Percentiles rank a stretch among this genome's conserved stretches.
Conservation (phyloP, 2,797 vertebrate species). For the Darevskia nairensis region DNA sequence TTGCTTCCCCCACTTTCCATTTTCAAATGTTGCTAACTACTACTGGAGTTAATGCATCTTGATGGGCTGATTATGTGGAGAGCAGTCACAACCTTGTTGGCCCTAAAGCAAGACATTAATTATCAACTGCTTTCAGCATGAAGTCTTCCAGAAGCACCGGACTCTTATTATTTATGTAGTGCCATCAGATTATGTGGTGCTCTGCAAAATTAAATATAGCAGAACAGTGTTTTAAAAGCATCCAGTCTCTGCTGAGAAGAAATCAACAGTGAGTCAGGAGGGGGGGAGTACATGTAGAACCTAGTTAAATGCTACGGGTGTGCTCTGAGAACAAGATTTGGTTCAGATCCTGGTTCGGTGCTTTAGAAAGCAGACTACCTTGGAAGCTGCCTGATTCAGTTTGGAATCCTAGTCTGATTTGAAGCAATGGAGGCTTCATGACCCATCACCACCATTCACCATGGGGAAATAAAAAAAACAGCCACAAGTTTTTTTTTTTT, state of each 20-base stretch:
- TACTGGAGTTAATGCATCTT: conserved; percentile 13
- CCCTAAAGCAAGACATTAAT: conserved; percentile 47
- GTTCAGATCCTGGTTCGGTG: too few species aligned
- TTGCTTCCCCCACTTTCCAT: accelerated
- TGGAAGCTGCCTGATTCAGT: too few species aligned
- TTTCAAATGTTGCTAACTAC: not conserved
- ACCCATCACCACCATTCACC: too few species aligned
- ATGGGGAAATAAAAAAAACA: too few species aligned
- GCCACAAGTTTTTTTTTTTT: too few species aligned
- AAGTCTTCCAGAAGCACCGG: conserved; percentile 16
- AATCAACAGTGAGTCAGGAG: not conserved
- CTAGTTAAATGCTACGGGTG: not conserved
- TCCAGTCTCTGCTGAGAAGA: not conserved
- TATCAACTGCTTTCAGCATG: conserved; percentile 31
- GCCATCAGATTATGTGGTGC: conserved; percentile 4
- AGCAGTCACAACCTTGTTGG: conserved; percentile 21
- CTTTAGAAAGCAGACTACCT: too few species aligned
- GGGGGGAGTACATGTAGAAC: not conserved
- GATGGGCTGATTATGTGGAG: not conserved
- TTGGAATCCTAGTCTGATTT: too few species aligned
- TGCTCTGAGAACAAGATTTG: too few species aligned
- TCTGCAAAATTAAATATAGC: conserved; percentile 33
- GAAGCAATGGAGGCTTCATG: too few species aligned
- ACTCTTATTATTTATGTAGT: conserved; percentile 25
- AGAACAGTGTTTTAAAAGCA: conserved; percentile 27